Conservation (phyloP, 2,888 invertebrate genomes). For the Chrysopilus asiliformis region DNA sequence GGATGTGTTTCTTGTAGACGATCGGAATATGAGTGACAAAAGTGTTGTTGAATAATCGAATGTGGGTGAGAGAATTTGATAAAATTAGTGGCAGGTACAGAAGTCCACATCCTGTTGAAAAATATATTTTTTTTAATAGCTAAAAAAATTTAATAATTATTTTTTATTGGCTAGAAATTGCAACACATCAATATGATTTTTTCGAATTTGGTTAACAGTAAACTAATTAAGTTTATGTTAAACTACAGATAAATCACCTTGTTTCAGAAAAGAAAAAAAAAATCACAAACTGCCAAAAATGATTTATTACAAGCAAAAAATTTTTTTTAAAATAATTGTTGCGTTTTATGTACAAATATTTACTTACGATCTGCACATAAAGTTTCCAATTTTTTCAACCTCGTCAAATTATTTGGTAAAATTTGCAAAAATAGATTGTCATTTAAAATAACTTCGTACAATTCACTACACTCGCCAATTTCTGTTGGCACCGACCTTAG, state of each 20-base stretch:
- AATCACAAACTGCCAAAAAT: too few species aligned
- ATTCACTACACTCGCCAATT: constrained; percentile 27
- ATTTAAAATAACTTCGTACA: constrained; percentile 29
- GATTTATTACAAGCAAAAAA: too few species aligned
- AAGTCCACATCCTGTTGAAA: constrained; percentile 26
- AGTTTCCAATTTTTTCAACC: constrained; percentile 28
- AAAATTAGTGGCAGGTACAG: constrained; percentile 31
- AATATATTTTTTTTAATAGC: neutral
- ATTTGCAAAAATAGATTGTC: constrained; percentile 30
- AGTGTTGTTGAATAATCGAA: constrained; percentile 33
- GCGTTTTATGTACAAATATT: neutral
- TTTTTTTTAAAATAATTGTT: constrained; percentile 1
- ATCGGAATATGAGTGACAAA: constrained; percentile 33
- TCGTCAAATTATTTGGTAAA: constrained; percentile 31
- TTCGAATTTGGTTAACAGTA: too few species aligned
- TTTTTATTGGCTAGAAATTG: too few species aligned
- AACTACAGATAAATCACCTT: too few species aligned
- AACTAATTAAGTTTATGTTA: too few species aligned
- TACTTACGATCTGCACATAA: constrained; percentile 32
- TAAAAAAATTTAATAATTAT: constrained; percentile 1
- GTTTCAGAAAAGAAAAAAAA: too few species aligned
- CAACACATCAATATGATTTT: too few species aligned
- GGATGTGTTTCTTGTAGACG: constrained; percentile 31
- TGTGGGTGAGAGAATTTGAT: constrained; percentile 29
- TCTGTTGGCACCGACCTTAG: constrained; percentile 27